phyloP scores from a whole-genome alignment of 1,140 invertebrate genomes.

The Zophobas atratus region DNA sequence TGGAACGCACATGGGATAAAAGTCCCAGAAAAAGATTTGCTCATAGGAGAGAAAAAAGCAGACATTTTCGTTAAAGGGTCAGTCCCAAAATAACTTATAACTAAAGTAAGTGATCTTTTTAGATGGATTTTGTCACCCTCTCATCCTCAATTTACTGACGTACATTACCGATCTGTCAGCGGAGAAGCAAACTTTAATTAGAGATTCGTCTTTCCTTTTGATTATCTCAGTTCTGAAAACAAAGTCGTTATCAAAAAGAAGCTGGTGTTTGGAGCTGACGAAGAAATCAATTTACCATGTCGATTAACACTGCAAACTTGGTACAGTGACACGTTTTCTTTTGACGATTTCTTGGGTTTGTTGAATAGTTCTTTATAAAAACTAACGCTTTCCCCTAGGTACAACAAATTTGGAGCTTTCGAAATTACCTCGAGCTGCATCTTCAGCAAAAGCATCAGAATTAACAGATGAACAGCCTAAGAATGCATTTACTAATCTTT shows the following conservation, averaged over 20 bases:
- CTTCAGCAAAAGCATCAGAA: slow-evolving; percentile 73
- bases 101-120: slow-evolving; percentile 49
- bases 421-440: slow-evolving; percentile 63
- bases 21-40: slow-evolving; percentile 83
- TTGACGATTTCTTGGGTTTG: slow-evolving; percentile 85
- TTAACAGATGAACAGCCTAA: slow-evolving; percentile 74
- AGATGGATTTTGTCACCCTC: slow-evolving; percentile 84
- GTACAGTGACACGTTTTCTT: slow-evolving; percentile 85
- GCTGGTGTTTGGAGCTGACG: slow-evolving; percentile 75
- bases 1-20: slow-evolving; percentile 86
- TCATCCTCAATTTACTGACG: slow-evolving; percentile 84
- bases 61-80: slow-evolving; percentile 92
- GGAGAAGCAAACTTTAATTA: slow-evolving; percentile 93
- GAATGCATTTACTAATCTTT: slow-evolving; percentile 82
- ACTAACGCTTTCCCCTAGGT: too few relatives aligned
- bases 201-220: slow-evolving; percentile 89
- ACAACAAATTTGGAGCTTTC: too few relatives aligned
- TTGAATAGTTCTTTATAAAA: too few relatives aligned
- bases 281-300: slow-evolving; percentile 79
- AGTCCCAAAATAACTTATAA: slow-evolving; percentile 55
- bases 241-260: slow-evolving; percentile 78
- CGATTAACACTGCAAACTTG: slow-evolving; percentile 78
- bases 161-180: slow-evolving; percentile 84
- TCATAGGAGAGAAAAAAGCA: slow-evolving; percentile 85
- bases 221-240: slow-evolving; percentile 84